Conservation (phyloP, 2,888 invertebrate species). For the Bedellia somnulentella region DNA sequence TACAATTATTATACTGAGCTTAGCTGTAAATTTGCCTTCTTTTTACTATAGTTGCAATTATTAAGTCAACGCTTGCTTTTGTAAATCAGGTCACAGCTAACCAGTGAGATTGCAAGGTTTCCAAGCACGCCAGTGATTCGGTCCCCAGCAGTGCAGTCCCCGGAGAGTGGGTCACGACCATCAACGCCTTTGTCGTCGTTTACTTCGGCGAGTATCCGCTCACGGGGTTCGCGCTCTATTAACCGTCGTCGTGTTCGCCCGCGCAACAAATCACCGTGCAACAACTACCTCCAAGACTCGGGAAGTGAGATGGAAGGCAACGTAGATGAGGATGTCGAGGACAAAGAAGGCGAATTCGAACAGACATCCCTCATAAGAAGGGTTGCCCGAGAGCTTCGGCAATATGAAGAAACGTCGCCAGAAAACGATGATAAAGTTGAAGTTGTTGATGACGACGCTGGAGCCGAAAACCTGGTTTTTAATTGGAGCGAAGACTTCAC, state of each 20-base stretch:
- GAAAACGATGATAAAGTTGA: no score
- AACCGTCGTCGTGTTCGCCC: no score
- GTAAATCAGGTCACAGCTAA: no score
- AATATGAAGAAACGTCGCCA: conserved; percentile 1
- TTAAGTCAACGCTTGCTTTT: no score
- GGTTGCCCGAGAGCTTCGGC: conserved; percentile 3
- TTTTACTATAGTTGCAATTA: no score
- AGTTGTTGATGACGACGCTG: not conserved
- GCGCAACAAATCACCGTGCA: not conserved
- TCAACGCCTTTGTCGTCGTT: not conserved
- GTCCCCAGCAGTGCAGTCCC: no score
- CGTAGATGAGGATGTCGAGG: conserved; percentile 2
- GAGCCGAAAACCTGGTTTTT: conserved; percentile 1
- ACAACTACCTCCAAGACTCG: conserved; percentile 1
- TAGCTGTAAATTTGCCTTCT: no score
- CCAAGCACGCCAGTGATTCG: no score
- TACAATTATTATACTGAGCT: no score
- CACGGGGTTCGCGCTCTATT: no score
- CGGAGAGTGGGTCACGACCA: not conserved
- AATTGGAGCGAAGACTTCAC: conserved; percentile 2
- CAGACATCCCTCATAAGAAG: conserved; percentile 1
- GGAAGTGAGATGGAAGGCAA: conserved; percentile 3
- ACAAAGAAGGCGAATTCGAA: conserved; percentile 3
- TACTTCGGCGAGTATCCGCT: no score
- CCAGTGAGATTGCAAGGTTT: no score